Evolutionary conservation across 2,113 vertebrate genomes (phyloP), one percentile per base, ranked within the genome.

Genomic region (Pelobates fuscus): DNA sequence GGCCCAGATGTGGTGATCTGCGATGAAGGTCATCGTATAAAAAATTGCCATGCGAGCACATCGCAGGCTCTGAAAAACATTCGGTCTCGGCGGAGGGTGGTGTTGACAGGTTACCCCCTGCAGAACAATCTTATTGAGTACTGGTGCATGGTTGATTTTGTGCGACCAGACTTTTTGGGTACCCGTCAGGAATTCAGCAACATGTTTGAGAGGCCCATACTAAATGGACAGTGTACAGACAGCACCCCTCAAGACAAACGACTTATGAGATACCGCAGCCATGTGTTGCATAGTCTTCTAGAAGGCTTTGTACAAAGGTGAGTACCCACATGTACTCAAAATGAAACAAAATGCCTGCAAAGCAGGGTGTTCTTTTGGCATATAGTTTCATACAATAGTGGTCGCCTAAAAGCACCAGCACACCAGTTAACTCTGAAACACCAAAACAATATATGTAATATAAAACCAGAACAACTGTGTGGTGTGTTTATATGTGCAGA

Each of bases 121-220:
- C 97, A 99, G 88, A 99, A 99, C 89, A 99, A 99, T 90, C 95
- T 99, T 65, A 94, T 93, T 3, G 97, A 99, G 82, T 99, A 99
- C 80, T 99, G 97, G 97, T 99, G 97, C 87, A 99, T 99, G 97
- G 97, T 99, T 81, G 97, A 99, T 84, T 99, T 99, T 46, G 97
- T 99, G 10, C 88, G 97, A 52, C 97, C 97, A 0, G 96, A 99
- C 85, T 99, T 99, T 77, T 90, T 99, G 6, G 97, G 97, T 62
- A 98, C 97, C 0, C 88, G 97, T 44, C 97, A 99, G 86, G 97
- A 99, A 69, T 99, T 99, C 87, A 99, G 97, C 86, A 99, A 99
- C 90, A 98, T 99, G 97, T 99, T 99, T 76, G 97, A 99, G 82
- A 89, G 97, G 25, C 97, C 97, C 71, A 99, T 99, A 82, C 89